Evolutionary conservation across 2,888 invertebrate species (phyloP), one percentile per base, ranked within the genome.

Genomic region (Xestia sexstrigata): DNA sequence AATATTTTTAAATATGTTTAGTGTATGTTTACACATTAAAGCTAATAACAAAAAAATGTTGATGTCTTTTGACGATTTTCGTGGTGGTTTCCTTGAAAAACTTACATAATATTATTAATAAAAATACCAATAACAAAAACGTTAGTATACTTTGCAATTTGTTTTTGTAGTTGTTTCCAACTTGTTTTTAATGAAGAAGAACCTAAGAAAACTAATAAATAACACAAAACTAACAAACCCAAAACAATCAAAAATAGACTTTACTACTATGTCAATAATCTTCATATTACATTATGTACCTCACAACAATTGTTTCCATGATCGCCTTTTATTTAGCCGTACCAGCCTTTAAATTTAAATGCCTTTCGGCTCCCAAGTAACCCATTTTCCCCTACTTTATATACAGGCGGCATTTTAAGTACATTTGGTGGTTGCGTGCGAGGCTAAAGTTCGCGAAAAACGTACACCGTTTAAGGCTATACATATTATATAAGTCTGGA

Each of bases 361-460:
- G 55, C 30, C 63, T 30, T n/a, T 52, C 26, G 39, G 45, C 35
- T 70, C 58, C 70, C 17, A 30, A 60, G 49, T 71, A 83, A 73
- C 78, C 68, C 55, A 55, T 55, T 62, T 74, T 49, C 23, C 49
- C 82, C 76, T 83, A 81, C 76, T 81, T 81, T 76, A 76, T 81
- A 83, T 55, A 76, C 81, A 73, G 39, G 30, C 55, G 47, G 81
- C 85, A 85, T 85, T 82, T 78, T 85, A 78, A 76, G 70, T 76
- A 85, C 73, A 78, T 65, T 79, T n/a, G 35, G 74, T 58, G 76
- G 79, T 84, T 79, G 87, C 82, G 84, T 88, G 88, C 66, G 73
- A 70, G 65, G 76, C 49, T 73, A 76, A 75, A 84, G 87, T 86
- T 84, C 69, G 86, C 76, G 78, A 72, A 81, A 78, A 84, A 88